phyloP scores from a whole-genome alignment of 2,113 vertebrate species.

The Pyxicephalus adspersus region DNA sequence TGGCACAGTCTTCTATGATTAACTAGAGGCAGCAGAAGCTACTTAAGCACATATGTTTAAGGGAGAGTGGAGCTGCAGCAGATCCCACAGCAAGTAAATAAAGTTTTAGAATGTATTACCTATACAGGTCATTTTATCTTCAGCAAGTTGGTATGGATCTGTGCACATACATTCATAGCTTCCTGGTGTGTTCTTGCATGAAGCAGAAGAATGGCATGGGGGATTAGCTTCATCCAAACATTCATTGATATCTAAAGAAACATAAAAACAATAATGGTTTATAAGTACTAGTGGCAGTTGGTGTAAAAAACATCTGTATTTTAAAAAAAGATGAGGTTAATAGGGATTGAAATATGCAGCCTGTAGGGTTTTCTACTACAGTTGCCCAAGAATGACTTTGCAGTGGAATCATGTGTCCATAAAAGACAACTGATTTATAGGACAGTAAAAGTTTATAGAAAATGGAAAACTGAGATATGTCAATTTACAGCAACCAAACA shows the following conservation, averaged over 20 bases:
- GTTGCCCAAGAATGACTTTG: no score
- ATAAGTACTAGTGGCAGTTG: not conserved
- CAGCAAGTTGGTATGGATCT: constrained; percentile 62
- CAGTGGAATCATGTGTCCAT: no score
- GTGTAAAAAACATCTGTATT: no score
- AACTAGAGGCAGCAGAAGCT: constrained; percentile 56
- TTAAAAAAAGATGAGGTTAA: no score
- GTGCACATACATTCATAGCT: constrained; percentile 68
- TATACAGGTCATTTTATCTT: constrained; percentile 66
- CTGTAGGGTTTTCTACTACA: no score
- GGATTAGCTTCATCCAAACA: constrained; percentile 64
- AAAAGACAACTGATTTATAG: no score
- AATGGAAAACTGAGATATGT: no score
- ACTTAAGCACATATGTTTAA: constrained; percentile 47
- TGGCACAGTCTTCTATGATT: constrained; percentile 55
- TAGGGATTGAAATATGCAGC: no score
- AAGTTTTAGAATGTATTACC: constrained; percentile 60
- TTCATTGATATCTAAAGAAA: constrained; percentile 72
- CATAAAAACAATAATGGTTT: not conserved
- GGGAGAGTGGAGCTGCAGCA: constrained; percentile 42
- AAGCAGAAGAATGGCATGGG: constrained; percentile 69
- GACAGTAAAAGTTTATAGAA: no score
- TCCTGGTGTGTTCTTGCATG: constrained; percentile 71
- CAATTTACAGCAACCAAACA: no score
- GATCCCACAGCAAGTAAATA: constrained; percentile 26